Percentiles rank a stretch among this genome's conserved stretches.
phyloP scores from a whole-genome alignment of 2,113 vertebrate genomes.

The Cochlearius cochlearius region DNA sequence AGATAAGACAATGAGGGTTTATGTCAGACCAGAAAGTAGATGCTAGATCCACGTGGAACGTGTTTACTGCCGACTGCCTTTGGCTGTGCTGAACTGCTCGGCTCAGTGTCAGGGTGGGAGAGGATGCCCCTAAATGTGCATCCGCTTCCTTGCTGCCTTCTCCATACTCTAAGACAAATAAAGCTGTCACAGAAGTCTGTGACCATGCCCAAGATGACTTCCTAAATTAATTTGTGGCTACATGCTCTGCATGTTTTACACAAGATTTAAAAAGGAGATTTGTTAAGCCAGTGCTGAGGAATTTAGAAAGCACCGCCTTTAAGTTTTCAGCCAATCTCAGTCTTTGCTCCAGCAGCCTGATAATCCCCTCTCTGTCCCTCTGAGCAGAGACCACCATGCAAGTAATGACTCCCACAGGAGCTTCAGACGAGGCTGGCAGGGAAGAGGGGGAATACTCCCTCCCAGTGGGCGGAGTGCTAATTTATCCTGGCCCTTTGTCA shows the following conservation, averaged over 20 bases:
- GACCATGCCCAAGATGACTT: not conserved
- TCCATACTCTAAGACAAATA: not conserved
- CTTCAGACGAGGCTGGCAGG: not conserved
- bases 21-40: not conserved
- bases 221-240: not conserved
- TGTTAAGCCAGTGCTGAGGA: not conserved
- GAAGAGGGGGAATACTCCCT: not conserved
- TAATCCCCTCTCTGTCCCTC: not conserved
- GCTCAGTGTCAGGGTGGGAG: not conserved
- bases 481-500: not conserved
- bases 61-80: not conserved
- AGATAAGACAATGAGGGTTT: not conserved
- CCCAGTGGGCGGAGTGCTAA: fast-evolving
- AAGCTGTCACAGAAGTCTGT: not conserved
- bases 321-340: not conserved
- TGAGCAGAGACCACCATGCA: not conserved
- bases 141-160: not conserved
- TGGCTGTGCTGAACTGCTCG: not conserved
- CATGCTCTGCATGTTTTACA: not conserved
- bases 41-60: not conserved
- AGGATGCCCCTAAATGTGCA: not conserved
- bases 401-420: not conserved
- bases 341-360: not conserved
- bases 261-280: not conserved
- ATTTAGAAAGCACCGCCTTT: not conserved